Evolutionary conservation across 1,140 invertebrate species (phyloP), one percentile per base, ranked within the genome.

Genomic region (Planococcus citri): DNA sequence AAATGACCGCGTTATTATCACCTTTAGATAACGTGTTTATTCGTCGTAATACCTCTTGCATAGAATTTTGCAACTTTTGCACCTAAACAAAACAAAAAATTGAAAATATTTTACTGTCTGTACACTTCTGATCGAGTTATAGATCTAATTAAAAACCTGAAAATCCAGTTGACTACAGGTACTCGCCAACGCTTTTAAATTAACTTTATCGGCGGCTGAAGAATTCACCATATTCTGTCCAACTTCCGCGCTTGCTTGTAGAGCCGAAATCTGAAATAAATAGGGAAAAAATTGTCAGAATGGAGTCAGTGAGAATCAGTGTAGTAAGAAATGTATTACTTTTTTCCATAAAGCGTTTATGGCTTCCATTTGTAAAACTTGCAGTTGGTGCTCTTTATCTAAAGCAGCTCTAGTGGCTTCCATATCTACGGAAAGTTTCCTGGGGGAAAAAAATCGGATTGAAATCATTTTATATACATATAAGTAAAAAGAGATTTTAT

Each of bases 291-390:
- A 6, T 21, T 10, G n/a, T n/a, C 37, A n/a, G 9, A 41, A 41
- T 9, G 9, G 37, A 10, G 9, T 9, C 37, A 10, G 37, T 41
- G 37, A n/a, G 9, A 10, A 41, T 41, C n/a, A 9, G 37, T 41
- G 37, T 10, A 41, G 37, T 9, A 41, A 10, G 37, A 41, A 10
- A 41, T 41, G 37, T 41, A 41, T 10, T 17, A 94, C 89, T 79
- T 94, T 92, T 77, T 91, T 91, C 90, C 91, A 94, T 3, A 95
- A 78, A 8, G 89, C 88, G 76, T 90, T 90, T 71, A 94, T 93
- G 3, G 91, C 91, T 78, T 94, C 91, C 84, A 93, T 90, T 79
- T 94, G 91, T 57, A 94, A 77, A 73, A 90, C 84, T 74, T 93
- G 88, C 57, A 94, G 85, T 74, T 91, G 90, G 64, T 91, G 83